A percentile compares a stretch with the other conserved stretches of the same genome.
phyloP scores from a whole-genome alignment of 1,140 invertebrate genomes.

The Solen grandis region DNA sequence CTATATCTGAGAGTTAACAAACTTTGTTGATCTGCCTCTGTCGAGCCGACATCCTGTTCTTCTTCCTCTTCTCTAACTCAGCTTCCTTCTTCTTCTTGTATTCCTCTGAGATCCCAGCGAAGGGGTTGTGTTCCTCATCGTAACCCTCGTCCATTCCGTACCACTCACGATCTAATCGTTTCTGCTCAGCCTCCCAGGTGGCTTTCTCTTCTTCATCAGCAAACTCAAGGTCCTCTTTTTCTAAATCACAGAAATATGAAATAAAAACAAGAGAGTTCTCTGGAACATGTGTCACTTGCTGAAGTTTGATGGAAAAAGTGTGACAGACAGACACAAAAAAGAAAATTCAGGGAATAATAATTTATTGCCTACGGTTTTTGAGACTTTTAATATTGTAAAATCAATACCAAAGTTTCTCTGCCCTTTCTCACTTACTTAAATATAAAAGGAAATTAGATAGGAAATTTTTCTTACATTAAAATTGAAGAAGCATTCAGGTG shows the following conservation, averaged over 20 bases:
- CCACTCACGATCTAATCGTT: constrained; percentile 96
- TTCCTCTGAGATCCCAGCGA: constrained; percentile 93
- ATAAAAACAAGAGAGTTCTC: constrained; percentile 1
- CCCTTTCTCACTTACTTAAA: too few species aligned
- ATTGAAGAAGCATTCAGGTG: too few species aligned
- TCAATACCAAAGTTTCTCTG: too few species aligned
- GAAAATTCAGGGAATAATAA: background rate
- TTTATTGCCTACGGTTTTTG: too few species aligned
- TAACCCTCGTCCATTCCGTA: constrained; percentile 96
- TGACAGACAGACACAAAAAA: too few species aligned
- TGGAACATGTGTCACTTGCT: background rate
- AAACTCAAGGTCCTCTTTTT: constrained; percentile 62
- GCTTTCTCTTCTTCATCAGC: constrained; percentile 83
- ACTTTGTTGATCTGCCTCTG: constrained; percentile 95
- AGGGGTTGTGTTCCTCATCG: constrained; percentile 96
- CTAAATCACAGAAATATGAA: too few species aligned
- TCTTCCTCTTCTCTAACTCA: constrained; percentile 93
- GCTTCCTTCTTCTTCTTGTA: constrained; percentile 96
- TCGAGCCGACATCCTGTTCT: constrained; percentile 95
- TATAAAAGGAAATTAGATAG: too few species aligned
- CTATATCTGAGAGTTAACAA: too few species aligned
- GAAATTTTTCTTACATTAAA: too few species aligned
- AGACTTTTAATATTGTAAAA: too few species aligned
- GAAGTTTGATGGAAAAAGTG: too few species aligned
- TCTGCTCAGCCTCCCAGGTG: constrained; percentile 96